Evolutionary conservation across 2,113 vertebrate species (phyloP).

Genomic region (Tachuris rubrigastra): DNA sequence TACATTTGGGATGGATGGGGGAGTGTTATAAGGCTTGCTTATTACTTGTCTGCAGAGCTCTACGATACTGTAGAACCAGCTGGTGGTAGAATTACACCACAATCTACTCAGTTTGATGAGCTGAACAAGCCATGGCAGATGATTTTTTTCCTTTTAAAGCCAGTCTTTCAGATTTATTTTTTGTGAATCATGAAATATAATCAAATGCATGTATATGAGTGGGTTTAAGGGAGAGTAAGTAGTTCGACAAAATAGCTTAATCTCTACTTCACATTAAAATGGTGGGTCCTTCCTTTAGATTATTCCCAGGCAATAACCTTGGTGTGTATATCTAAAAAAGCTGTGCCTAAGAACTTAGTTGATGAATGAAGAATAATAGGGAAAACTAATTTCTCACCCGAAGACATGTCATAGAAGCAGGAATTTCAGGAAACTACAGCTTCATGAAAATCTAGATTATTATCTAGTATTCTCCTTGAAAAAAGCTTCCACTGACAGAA

Average conservation of each 20-base stretch:
- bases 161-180: not conserved
- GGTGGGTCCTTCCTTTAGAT: not conserved
- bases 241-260: conserved; percentile 18
- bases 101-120: not conserved
- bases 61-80: not conserved
- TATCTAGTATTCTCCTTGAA: not conserved
- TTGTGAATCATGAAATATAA: conserved; percentile 6
- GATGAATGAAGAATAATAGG: not conserved
- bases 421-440: not conserved
- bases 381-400: not conserved
- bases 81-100: not conserved
- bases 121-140: not conserved
- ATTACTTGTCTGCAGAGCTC: not conserved
- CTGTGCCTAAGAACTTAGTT: not conserved
- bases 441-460: not conserved
- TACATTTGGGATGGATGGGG: not conserved
- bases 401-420: not conserved
- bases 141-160: not conserved
- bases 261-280: conserved; percentile 10
- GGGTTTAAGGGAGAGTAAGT: not conserved
- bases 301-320: not conserved
- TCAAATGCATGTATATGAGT: not conserved
- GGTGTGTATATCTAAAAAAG: not conserved
- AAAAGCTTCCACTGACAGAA: not conserved
- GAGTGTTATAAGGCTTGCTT: not conserved